These are phyloP conservation scores for Helogale parvula DNA, from an alignment of 2,113 vertebrate genomes.

Conservation along the genomic window DNA sequence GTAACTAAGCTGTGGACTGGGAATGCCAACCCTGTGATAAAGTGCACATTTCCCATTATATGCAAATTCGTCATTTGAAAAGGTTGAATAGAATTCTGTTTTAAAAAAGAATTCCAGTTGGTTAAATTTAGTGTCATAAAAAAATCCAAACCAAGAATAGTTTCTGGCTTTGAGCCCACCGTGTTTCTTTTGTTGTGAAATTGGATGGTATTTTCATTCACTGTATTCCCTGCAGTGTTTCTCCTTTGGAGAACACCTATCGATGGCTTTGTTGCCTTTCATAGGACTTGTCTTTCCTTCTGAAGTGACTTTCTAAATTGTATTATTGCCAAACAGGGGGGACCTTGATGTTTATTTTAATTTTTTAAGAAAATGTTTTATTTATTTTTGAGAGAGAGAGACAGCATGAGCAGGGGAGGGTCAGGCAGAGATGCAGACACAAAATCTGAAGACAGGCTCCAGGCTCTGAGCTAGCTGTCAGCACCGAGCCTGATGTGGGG, in stretches of 20 bases:
- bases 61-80: slow-evolving; percentile 62
- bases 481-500: too few species aligned
- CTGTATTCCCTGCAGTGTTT: background rate
- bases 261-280: background rate
- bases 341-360: background rate
- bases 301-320: background rate
- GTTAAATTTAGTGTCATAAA: slow-evolving; percentile 61
- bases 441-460: too few species aligned
- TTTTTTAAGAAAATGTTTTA: background rate
- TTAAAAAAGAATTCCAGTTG: slow-evolving; percentile 51
- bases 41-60: slow-evolving; percentile 46
- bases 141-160: slow-evolving; percentile 52
- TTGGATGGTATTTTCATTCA: background rate
- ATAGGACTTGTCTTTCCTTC: background rate
- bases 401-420: too few species aligned
- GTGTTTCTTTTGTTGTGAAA: slow-evolving; percentile 35
- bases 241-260: background rate
- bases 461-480: too few species aligned
- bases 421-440: too few species aligned
- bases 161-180: slow-evolving; percentile 24
- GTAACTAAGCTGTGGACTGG: background rate
- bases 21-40: background rate
- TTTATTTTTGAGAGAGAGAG: too few species aligned
- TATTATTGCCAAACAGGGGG: background rate
- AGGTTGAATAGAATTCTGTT: slow-evolving; percentile 52